These are phyloP conservation scores for Ochropleura leucogaster DNA, from an alignment of 2,888 invertebrate species.

Conservation along the genomic window DNA sequence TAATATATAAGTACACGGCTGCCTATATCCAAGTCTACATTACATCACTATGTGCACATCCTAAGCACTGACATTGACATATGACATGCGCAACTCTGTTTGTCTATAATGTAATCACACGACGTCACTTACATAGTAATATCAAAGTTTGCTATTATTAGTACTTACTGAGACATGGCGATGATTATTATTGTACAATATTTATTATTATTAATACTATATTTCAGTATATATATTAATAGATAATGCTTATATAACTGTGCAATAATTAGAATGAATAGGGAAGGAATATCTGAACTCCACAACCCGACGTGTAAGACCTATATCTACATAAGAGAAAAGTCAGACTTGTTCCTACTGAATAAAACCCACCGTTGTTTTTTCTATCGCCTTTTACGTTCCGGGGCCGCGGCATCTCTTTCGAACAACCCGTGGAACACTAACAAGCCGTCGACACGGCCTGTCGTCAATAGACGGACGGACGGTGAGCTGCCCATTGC, in stretches of 20 bases:
- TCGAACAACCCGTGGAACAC: too few relatives aligned
- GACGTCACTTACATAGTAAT: slow-evolving; percentile 13
- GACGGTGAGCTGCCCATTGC: too few relatives aligned
- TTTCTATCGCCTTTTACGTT: too few relatives aligned
- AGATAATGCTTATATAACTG: background rate
- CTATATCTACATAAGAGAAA: background rate
- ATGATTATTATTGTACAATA: background rate
- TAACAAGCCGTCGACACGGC: too few relatives aligned
- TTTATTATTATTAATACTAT: background rate
- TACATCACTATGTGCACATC: slow-evolving; percentile 41
- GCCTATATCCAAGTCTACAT: slow-evolving; percentile 9
- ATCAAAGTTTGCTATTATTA: background rate
- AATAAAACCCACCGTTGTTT: too few relatives aligned
- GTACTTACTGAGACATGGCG: background rate
- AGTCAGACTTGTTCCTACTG: background rate
- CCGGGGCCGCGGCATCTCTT: too few relatives aligned
- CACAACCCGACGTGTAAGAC: too few relatives aligned
- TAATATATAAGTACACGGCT: background rate
- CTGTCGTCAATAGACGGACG: too few relatives aligned
- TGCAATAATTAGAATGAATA: background rate
- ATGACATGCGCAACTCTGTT: slow-evolving; percentile 39
- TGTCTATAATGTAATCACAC: slow-evolving; percentile 1
- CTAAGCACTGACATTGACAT: slow-evolving; percentile 40
- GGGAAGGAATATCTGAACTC: background rate
- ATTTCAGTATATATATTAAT: too few relatives aligned